Evolutionary conservation across 1,140 invertebrate genomes (phyloP), one percentile per base, ranked within the genome.

Genomic region (Brachionus calyciflorus): DNA sequence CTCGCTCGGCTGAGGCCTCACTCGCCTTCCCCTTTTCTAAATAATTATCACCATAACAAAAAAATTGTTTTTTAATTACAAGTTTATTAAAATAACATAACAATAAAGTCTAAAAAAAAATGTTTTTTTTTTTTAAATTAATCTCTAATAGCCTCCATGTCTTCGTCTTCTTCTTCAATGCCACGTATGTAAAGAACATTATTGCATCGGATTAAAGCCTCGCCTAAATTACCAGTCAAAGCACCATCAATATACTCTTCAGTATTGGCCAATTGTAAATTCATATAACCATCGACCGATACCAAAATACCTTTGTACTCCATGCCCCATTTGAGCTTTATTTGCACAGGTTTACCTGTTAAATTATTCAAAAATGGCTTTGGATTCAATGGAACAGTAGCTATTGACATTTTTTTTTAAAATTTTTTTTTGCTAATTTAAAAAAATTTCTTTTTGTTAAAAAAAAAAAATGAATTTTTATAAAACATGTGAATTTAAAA

Each of bases 321-420:
- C 84, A 98, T 96, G 33, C 97, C 96, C 97, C 97, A 99, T 85
- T 99, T 99, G 49, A 99, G 87, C 88, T 99, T 99, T 0, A 98
- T 93, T 82, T 98, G 90, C 12, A 99, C 93, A 46, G 93, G 90
- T 87, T 99, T 99, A 26, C 97, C 97, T 1, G 94, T 98, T 14
- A 99, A 88, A 82, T 91, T 91, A 87, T 99, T 99, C 26, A 99
- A 87, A 86, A 98, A 99, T 78, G 97, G 97, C 89, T 99, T 99
- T 3, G 97, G 97, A 86, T 99, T 99, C 81, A 99, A 91, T 81
- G 96, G 96, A 90, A 97, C 69, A 33, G 69, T 73, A 33, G 69
- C 69, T 14, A 73, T 37, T n/a, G 69, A 73, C 69, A 73, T 73
- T 49, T 70, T 70, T 40, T 51, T 46, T 51, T n/a, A n/a, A n/a